phyloP scores from a whole-genome alignment of 2,888 invertebrate species.

The Chloroclysta siterata region DNA sequence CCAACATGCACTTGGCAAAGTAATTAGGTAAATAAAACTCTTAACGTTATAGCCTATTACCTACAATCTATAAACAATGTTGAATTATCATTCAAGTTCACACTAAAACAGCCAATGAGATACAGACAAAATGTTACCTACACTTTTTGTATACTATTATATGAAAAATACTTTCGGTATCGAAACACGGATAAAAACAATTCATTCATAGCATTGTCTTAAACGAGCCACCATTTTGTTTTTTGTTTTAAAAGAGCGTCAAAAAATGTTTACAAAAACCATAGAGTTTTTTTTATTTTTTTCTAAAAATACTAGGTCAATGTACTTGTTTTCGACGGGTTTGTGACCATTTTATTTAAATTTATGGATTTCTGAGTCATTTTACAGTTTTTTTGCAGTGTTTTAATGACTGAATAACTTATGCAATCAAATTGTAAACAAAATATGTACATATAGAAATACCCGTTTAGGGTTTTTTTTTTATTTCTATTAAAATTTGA shows the following conservation, averaged over 20 bases:
- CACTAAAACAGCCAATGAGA: neutral
- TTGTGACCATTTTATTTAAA: constrained; percentile 58
- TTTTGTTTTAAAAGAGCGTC: constrained; percentile 58
- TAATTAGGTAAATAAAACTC: no score
- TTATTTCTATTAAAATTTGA: constrained; percentile 47
- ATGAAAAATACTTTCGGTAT: constrained; percentile 59
- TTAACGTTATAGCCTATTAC: neutral
- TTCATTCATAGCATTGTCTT: constrained; percentile 54
- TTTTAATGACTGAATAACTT: constrained; percentile 49
- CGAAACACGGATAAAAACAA: constrained; percentile 50
- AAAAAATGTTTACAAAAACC: constrained; percentile 60
- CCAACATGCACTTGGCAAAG: no score
- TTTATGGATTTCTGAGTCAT: constrained; percentile 47
- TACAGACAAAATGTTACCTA: neutral
- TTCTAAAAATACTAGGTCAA: constrained; percentile 67
- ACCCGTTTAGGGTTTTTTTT: constrained; percentile 14
- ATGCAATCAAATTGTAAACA: constrained; percentile 43
- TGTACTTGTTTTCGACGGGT: constrained; percentile 64
- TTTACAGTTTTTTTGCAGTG: constrained; percentile 42
- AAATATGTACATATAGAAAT: constrained; percentile 38
- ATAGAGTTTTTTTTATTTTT: constrained; percentile 46
- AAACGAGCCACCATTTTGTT: constrained; percentile 64
- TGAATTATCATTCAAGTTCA: neutral
- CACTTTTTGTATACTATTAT: neutral
- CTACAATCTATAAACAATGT: neutral